These are phyloP conservation scores for Mormyrus hasselquistii DNA, from an alignment of 2,797 vertebrate species.

Conservation along the genomic window DNA sequence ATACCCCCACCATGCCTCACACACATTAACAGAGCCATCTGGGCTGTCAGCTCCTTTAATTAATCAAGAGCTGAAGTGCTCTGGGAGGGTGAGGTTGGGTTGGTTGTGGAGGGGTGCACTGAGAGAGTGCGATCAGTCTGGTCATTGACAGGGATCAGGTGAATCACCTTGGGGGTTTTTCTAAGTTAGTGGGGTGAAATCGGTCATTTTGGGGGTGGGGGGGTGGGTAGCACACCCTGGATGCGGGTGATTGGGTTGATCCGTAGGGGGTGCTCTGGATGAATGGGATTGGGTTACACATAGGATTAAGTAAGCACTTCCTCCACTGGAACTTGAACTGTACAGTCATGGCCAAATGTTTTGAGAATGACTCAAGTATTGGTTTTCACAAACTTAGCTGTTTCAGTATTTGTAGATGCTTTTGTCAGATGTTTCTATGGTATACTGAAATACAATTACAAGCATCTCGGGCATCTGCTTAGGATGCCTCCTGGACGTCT, in stretches of 20 bases:
- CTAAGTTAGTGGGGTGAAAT: not conserved
- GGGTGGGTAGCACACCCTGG: not conserved
- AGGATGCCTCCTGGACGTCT: too few species aligned
- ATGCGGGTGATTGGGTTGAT: not conserved
- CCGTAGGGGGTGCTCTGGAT: not conserved
- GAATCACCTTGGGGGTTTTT: not conserved
- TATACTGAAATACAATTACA: too few species aligned
- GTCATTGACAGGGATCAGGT: not conserved
- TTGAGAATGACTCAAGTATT: too few species aligned
- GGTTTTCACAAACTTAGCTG: too few species aligned
- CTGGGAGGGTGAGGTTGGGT: not conserved
- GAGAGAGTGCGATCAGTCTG: not conserved
- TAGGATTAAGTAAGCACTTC: not conserved
- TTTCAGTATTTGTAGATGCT: too few species aligned
- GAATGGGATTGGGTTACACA: not conserved
- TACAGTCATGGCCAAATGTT: too few species aligned
- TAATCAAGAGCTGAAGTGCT: not conserved
- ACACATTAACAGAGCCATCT: not conserved
- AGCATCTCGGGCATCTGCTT: too few species aligned
- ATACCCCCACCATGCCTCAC: not conserved
- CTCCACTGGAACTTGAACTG: not conserved
- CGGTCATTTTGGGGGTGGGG: not conserved
- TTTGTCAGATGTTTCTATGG: too few species aligned
- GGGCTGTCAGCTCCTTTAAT: not conserved
- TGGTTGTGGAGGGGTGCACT: not conserved